Evolutionary conservation across 2,113 vertebrate species (phyloP).

Genomic region (Forbesichthys agassizii): DNA sequence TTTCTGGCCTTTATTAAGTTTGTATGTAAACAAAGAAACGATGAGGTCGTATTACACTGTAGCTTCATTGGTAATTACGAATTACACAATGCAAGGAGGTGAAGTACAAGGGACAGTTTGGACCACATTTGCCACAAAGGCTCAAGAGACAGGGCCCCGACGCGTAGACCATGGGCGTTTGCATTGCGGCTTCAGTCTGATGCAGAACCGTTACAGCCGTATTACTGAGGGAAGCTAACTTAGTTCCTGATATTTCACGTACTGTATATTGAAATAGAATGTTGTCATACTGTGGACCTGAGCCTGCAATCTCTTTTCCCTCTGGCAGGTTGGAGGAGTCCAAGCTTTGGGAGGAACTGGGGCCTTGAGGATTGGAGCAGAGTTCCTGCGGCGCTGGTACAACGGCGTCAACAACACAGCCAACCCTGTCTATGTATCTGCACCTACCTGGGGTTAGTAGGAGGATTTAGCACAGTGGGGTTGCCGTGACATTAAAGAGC

Average conservation of each 20-base stretch:
- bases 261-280: background rate
- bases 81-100: no score
- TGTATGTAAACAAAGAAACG: no score
- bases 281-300: background rate
- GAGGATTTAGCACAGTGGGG: background rate
- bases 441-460: conserved; percentile 90
- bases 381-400: conserved; percentile 92
- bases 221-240: background rate
- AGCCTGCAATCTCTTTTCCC: background rate
- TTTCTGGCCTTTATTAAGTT: no score
- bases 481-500: background rate
- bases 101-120: no score
- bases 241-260: background rate
- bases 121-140: no score
- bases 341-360: conserved; percentile 92
- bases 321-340: conserved; percentile 85
- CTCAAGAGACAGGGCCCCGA: no score
- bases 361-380: conserved; percentile 86
- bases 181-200: no score
- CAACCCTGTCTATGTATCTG: conserved; percentile 89
- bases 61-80: no score
- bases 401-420: conserved; percentile 89
- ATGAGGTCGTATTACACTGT: no score
- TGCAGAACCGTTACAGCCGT: no score
- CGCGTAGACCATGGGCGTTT: no score